A percentile compares a stretch with the other conserved stretches of the same genome.
phyloP scores from a whole-genome alignment of 2,797 vertebrate genomes.

The Delichon dasypus region DNA sequence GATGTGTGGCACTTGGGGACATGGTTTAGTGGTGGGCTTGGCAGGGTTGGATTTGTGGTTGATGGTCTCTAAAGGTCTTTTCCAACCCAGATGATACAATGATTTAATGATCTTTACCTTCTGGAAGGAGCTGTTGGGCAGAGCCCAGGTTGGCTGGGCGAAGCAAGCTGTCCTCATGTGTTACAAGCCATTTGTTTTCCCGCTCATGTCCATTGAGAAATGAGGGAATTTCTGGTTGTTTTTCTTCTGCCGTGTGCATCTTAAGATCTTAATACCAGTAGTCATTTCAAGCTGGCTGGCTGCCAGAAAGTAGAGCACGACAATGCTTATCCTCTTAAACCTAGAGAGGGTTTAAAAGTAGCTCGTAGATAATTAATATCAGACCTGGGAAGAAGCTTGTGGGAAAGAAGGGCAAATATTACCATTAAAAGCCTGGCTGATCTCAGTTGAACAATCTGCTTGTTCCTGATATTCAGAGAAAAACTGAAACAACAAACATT shows the following conservation, averaged over 20 bases:
- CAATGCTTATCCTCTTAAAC: conserved; percentile 44
- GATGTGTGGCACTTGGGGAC: neutral
- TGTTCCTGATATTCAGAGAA: neutral
- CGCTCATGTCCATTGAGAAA: neutral
- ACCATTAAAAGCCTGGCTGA: neutral
- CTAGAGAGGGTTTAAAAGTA: conserved; percentile 12
- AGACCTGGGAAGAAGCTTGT: neutral
- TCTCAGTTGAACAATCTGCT: neutral
- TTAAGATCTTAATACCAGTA: conserved; percentile 3
- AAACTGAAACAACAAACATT: neutral
- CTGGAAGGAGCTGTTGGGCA: neutral
- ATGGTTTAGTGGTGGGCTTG: neutral
- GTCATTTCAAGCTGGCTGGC: conserved; percentile 44
- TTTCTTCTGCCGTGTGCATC: conserved; percentile 5
- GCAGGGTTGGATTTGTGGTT: neutral
- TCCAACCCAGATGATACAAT: neutral
- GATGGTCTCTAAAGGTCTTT: neutral
- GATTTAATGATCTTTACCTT: neutral
- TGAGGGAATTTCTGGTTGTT: conserved; percentile 19
- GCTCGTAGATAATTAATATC: conserved; percentile 13
- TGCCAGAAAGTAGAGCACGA: conserved; percentile 2
- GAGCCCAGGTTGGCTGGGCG: neutral
- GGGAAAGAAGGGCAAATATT: neutral
- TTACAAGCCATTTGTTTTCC: neutral
- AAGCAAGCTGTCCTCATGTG: neutral